Conservation (phyloP, 2,888 invertebrate species). For the Oxycera nigricornis region DNA sequence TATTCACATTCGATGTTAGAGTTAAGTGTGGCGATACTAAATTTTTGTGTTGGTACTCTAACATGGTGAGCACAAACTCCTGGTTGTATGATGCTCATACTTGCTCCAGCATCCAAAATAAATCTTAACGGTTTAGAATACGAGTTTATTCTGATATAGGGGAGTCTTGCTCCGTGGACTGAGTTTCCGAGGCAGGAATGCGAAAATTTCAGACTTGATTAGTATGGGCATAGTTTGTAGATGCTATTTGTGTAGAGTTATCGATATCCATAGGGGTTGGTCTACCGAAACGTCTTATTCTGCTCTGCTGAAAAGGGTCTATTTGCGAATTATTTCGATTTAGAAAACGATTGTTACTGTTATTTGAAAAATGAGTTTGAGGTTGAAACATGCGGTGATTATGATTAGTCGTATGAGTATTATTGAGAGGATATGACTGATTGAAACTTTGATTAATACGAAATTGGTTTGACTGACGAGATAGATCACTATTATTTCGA, state of each 20-base stretch:
- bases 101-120: slow-evolving; percentile 34
- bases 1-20: not conserved
- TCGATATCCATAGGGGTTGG: slow-evolving; percentile 26
- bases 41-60: not conserved
- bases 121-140: slow-evolving; percentile 9
- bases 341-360: not conserved
- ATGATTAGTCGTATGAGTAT: not conserved
- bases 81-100: slow-evolving; percentile 22
- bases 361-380: not conserved
- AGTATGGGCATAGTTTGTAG: not conserved
- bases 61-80: slow-evolving; percentile 13
- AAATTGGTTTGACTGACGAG: not conserved
- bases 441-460: not conserved
- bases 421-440: too few species aligned
- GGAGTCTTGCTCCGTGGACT: not conserved
- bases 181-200: slow-evolving; percentile 19
- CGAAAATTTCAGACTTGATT: slow-evolving; percentile 24
- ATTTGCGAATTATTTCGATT: not conserved
- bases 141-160: slow-evolving; percentile 21
- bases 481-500: not conserved
- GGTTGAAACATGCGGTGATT: not conserved
- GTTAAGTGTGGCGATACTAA: not conserved
- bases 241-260: not conserved
- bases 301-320: not conserved
- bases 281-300: not conserved